Conservation (phyloP, 2,888 invertebrate species). For the Rugalucina vietnamica region DNA sequence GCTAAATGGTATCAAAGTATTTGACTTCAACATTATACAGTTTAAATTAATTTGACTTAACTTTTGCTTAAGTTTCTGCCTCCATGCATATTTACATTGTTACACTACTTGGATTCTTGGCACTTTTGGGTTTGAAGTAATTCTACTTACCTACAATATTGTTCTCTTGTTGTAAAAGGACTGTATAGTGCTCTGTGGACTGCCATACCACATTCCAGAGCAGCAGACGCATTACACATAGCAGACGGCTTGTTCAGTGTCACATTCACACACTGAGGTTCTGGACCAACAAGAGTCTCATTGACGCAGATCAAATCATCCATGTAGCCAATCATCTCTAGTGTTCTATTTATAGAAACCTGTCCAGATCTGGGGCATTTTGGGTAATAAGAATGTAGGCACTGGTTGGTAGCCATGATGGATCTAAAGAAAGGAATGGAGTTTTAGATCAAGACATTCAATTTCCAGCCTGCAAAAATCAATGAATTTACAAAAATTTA, state of each 20-base stretch:
- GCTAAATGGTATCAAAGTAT: no score
- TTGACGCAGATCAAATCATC: slow-evolving; percentile 46
- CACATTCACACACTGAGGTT: slow-evolving; percentile 41
- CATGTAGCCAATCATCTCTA: slow-evolving; percentile 40
- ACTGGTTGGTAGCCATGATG: not conserved
- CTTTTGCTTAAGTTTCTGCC: no score
- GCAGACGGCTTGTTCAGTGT: slow-evolving; percentile 13
- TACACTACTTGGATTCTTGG: no score
- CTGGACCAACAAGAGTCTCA: slow-evolving; percentile 28
- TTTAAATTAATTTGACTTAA: no score
- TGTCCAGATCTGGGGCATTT: slow-evolving; percentile 3
- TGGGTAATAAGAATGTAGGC: slow-evolving; percentile 12
- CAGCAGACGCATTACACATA: slow-evolving; percentile 25
- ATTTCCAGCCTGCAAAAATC: no score
- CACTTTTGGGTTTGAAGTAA: no score
- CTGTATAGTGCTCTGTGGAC: slow-evolving; percentile 39
- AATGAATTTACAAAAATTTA: no score
- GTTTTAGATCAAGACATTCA: no score
- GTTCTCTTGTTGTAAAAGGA: slow-evolving; percentile 30
- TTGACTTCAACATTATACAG: no score
- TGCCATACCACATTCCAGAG: slow-evolving; percentile 25
- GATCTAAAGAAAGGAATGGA: not conserved
- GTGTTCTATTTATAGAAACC: slow-evolving; percentile 40
- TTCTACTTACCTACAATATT: slow-evolving; percentile 47
- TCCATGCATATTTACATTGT: no score